phyloP scores from a whole-genome alignment of 2,888 invertebrate genomes.

The Leptura quadrifasciata region DNA sequence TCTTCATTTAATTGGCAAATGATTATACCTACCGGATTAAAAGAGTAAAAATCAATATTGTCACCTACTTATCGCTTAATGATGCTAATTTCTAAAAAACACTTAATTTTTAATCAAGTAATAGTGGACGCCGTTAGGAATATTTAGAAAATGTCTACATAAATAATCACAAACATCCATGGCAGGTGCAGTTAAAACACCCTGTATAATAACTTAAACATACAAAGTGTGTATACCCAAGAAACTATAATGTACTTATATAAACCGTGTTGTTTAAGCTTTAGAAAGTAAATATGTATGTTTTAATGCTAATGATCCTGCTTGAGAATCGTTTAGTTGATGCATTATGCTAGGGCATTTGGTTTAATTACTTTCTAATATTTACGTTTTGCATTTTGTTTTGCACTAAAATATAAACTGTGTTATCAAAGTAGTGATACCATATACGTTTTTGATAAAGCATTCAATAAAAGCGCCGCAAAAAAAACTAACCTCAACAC shows the following conservation, averaged over 20 bases:
- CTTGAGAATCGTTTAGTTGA: neutral
- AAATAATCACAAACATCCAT: neutral
- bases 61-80: no score
- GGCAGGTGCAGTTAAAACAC: neutral
- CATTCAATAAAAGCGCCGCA: neutral
- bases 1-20: conserved; percentile 19
- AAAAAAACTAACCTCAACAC: conserved; percentile 7
- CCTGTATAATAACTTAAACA: neutral
- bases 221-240: neutral
- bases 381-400: neutral
- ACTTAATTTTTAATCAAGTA: no score
- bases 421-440: neutral
- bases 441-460: neutral
- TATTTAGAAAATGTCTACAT: neutral
- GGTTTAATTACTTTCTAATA: neutral
- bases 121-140: no score
- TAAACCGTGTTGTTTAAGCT: neutral
- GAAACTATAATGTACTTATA: neutral
- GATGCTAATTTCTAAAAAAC: no score
- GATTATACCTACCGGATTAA: neutral
- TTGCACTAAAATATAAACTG: neutral
- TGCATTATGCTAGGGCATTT: neutral
- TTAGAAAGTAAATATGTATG: neutral
- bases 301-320: neutral
- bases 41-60: neutral